Conservation (phyloP, 2,888 invertebrate genomes). For the Parnassius apollo region DNA sequence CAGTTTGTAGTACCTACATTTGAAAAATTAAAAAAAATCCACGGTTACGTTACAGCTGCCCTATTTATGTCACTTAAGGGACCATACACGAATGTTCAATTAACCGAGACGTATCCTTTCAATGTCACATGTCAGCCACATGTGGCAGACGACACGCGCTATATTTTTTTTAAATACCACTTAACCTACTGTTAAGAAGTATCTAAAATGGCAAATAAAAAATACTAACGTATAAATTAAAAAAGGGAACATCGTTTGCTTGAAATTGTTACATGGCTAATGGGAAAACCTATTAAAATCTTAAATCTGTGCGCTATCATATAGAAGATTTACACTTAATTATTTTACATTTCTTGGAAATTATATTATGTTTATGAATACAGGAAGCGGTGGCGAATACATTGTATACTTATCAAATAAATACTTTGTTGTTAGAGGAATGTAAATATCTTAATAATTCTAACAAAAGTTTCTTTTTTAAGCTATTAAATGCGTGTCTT, state of each 20-base stretch:
- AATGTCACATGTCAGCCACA: constrained; percentile 43
- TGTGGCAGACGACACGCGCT: constrained; percentile 48
- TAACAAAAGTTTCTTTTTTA: background rate
- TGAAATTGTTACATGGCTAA: no score
- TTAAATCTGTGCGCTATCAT: no score
- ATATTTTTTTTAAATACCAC: constrained; percentile 37
- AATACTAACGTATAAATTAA: background rate
- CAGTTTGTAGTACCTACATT: no score
- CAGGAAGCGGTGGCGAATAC: no score
- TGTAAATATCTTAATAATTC: background rate
- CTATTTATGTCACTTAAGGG: constrained; percentile 19
- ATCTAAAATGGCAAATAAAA: constrained; percentile 12
- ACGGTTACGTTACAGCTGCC: constrained; percentile 29
- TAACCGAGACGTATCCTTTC: constrained; percentile 39
- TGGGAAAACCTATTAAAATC: no score
- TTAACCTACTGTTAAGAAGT: constrained; percentile 30
- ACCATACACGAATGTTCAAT: constrained; percentile 57
- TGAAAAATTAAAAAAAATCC: no score
- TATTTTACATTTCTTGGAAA: no score
- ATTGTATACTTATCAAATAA: no score
- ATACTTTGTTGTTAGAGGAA: no score
- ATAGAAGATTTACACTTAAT: no score
- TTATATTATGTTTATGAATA: no score
- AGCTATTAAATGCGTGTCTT: background rate
- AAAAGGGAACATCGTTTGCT: no score